A percentile compares a stretch with the other conserved stretches of the same genome.
phyloP scores from a whole-genome alignment of 2,113 vertebrate species.

The Zapornia atra region DNA sequence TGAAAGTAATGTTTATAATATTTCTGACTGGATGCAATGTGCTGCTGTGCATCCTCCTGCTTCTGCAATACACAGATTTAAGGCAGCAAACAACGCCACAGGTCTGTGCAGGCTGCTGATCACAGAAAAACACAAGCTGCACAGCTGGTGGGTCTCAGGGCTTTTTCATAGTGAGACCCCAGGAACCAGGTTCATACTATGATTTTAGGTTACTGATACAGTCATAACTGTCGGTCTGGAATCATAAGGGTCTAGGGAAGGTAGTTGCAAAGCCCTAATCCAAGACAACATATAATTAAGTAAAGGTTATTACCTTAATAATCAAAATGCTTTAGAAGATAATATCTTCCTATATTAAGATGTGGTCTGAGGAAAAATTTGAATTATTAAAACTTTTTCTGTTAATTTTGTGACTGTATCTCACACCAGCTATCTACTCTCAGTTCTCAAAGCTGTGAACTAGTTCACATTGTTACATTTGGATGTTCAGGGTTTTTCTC shows the following conservation, averaged over 20 bases:
- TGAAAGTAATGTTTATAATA: background rate
- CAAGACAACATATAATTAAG: background rate
- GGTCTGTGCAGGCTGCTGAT: background rate
- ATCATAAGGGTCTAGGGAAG: background rate
- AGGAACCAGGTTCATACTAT: background rate
- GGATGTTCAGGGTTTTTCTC: background rate
- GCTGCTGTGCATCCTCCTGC: background rate
- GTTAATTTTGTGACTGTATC: background rate
- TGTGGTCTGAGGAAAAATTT: background rate
- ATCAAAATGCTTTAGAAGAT: background rate
- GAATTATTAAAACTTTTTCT: background rate
- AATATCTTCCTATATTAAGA: background rate
- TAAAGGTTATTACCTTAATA: background rate
- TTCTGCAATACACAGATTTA: background rate
- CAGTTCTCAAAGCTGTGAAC: background rate
- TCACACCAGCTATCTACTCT: background rate
- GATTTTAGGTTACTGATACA: background rate
- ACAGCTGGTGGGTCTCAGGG: background rate
- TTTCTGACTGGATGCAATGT: background rate
- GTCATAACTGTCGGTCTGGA: background rate
- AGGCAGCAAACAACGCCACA: background rate
- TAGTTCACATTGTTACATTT: background rate
- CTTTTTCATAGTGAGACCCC: background rate
- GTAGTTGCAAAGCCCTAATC: background rate
- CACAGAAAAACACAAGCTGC: background rate